Conservation (phyloP, 2,888 invertebrate genomes). For the Bombylius major region DNA sequence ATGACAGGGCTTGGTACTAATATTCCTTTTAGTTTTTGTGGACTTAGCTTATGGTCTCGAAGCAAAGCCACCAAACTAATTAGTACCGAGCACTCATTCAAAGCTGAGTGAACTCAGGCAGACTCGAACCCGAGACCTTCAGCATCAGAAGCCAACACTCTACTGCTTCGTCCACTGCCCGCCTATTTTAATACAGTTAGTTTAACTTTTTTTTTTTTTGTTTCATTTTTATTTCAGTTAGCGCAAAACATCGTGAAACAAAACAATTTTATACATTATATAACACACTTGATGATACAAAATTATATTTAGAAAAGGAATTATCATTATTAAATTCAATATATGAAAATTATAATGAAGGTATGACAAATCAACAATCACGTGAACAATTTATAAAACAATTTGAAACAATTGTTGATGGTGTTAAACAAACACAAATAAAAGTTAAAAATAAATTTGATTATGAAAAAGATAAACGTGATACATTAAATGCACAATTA, state of each 20-base stretch:
- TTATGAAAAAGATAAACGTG: slow-evolving; percentile 54
- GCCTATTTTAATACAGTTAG: not conserved
- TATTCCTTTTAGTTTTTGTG: too few species aligned
- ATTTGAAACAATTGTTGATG: slow-evolving; percentile 78
- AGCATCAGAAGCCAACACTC: too few species aligned
- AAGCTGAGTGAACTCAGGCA: too few species aligned
- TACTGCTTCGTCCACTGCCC: too few species aligned
- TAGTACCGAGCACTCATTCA: too few species aligned
- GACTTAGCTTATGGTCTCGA: too few species aligned
- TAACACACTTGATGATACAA: slow-evolving; percentile 91
- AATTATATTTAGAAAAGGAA: slow-evolving; percentile 85
- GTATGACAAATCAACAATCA: slow-evolving; percentile 65
- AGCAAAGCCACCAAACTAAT: too few species aligned
- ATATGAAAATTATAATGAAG: slow-evolving; percentile 75
- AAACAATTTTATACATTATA: slow-evolving; percentile 95
- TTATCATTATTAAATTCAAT: slow-evolving; percentile 77
- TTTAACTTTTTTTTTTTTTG: not conserved
- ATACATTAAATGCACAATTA: slow-evolving; percentile 49
- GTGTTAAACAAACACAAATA: slow-evolving; percentile 71
- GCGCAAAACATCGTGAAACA: slow-evolving; percentile 90
- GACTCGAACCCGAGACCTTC: too few species aligned
- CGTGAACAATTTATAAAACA: slow-evolving; percentile 85
- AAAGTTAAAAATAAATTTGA: slow-evolving; percentile 55
- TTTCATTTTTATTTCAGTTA: slow-evolving; percentile 48
- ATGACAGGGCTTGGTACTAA: too few species aligned